phyloP scores from a whole-genome alignment of 2,888 invertebrate genomes.

The Lepetodrilus schrolli region DNA sequence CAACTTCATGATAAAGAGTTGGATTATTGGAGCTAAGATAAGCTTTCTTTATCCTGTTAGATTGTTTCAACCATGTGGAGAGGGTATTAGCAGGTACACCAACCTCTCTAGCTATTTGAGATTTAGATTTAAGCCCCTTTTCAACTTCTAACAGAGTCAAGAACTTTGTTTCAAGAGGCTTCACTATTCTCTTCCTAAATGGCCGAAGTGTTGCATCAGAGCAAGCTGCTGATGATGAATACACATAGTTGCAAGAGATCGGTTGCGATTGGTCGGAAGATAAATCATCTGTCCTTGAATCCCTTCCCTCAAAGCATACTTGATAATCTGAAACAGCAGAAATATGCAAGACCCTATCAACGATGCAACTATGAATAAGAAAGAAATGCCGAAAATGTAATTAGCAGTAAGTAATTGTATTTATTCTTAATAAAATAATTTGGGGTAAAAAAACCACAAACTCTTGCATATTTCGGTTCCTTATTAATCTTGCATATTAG shows the following conservation, averaged over 20 bases:
- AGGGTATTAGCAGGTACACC: constrained; percentile 38
- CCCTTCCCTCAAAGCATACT: constrained; percentile 6
- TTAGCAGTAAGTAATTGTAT: too few relatives aligned
- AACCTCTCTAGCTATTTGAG: constrained; percentile 37
- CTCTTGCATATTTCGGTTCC: constrained; percentile 18
- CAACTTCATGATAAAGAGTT: too few relatives aligned
- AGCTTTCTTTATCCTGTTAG: constrained; percentile 34
- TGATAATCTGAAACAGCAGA: constrained; percentile 18
- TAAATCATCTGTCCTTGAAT: background rate
- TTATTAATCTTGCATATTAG: too few relatives aligned
- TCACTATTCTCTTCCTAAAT: constrained; percentile 28
- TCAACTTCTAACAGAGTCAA: constrained; percentile 41
- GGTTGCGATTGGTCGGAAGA: background rate
- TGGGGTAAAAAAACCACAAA: background rate
- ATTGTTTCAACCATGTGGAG: constrained; percentile 42
- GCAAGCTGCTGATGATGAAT: too few relatives aligned
- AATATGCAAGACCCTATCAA: constrained; percentile 7
- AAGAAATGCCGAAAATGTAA: too few relatives aligned
- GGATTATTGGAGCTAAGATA: too few relatives aligned
- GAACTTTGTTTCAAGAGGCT: constrained; percentile 35
- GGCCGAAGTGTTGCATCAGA: too few relatives aligned
- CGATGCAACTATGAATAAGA: background rate
- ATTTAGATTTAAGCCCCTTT: constrained; percentile 34
- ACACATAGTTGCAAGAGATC: too few relatives aligned
- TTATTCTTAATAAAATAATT: too few relatives aligned